Base-by-base conservation (phyloP, 2,797 vertebrate genomes). In the Eupleurogrammus muticus region DNA sequence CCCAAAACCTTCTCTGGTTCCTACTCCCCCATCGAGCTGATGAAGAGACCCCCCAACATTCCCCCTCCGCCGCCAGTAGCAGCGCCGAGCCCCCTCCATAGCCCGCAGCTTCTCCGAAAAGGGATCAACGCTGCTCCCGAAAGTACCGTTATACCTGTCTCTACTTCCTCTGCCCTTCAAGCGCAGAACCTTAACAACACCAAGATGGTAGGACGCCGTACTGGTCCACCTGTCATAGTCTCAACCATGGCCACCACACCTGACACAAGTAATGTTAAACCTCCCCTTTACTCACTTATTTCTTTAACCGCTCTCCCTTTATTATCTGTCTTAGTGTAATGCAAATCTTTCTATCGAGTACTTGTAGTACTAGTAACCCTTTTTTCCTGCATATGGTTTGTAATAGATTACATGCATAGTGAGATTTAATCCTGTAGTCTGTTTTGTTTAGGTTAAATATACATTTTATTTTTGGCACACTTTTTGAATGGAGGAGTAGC, bases 1-100 rank as follows among this genome's bases (percentile, higher is more conserved):
- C 96, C 96, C 74, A 97, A 96, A 82, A 94, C 91, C 60, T 99
- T 96, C 66, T 95, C 96, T 3, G 95, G 96, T 10, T 95, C 95
- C 0, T 98, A 96, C 84, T 96, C 96, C 17, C 97, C 97, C 77
- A 97, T 99, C 90, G 98, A 99, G 82, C 90, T 99, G 87, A 96
- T 99, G 95, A 99, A 99, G 90, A 92, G 97, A 54, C 93, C 96
- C 13, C 88, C 95, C 24, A 95, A 94, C 42, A 24, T 91, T 1
- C 86, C 92, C 0, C 85, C 83, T 0, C 66, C 93, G 0, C 95
- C 95, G 0, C 95, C 97, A 0, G 61, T 88, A 3, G 83, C 79
- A 4, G 91, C 89, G 9, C 17, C 58, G 20, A 96, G 95, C 79
- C 95, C 96, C 0, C 94, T 95, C 2, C 79, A 93, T 88, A 96